Percentiles rank a stretch among this genome's conserved stretches.
Conservation (phyloP, 2,888 invertebrate genomes). For the Caenorhabditis doughertyi region DNA sequence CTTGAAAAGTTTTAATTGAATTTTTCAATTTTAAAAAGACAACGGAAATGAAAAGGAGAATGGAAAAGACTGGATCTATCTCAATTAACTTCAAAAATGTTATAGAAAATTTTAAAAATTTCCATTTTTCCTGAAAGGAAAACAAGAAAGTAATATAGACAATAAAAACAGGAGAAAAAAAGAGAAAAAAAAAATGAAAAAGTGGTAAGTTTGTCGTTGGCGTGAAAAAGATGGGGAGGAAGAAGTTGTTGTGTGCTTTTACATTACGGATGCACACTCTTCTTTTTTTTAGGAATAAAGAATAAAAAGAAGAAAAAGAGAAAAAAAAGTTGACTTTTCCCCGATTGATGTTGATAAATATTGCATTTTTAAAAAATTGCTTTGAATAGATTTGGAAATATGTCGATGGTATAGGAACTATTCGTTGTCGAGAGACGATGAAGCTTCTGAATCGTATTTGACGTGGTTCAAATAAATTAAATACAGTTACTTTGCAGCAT, state of each 20-base stretch:
- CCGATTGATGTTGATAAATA: neutral
- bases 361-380: too few species aligned
- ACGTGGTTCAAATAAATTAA: too few species aligned
- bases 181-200: slow-evolving; percentile 22
- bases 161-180: neutral
- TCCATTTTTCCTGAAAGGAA: neutral
- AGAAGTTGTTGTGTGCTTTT: slow-evolving; percentile 36
- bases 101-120: slow-evolving; percentile 9
- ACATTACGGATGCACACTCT: slow-evolving; percentile 40
- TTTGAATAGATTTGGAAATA: too few species aligned
- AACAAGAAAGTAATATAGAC: neutral
- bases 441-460: too few species aligned
- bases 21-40: neutral
- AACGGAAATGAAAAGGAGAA: slow-evolving; percentile 9
- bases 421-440: too few species aligned
- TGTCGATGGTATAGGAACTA: too few species aligned
- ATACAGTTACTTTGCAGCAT: too few species aligned
- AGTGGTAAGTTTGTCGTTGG: slow-evolving; percentile 40
- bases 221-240: slow-evolving; percentile 1
- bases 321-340: neutral
- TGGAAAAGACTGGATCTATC: neutral
- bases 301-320: neutral
- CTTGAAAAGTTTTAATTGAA: neutral
- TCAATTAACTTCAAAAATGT: slow-evolving; percentile 17
- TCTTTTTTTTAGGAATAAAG: slow-evolving; percentile 15